phyloP scores from a whole-genome alignment of 2,888 invertebrate species.

The Chalcis sispes region DNA sequence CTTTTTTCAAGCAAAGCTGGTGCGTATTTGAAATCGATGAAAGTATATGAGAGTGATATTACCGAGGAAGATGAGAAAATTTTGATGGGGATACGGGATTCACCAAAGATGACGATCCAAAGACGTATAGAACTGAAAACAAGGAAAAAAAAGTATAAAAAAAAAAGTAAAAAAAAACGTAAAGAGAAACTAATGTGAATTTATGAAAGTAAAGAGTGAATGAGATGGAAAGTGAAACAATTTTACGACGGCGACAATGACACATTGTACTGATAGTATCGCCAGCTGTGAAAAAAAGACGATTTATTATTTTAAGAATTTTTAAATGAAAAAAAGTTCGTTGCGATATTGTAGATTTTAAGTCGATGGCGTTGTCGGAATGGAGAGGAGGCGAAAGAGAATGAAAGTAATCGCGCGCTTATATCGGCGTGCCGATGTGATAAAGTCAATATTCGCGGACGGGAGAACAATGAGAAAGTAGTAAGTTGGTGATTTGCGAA shows the following conservation, averaged over 20 bases:
- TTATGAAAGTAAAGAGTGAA: conserved; percentile 22
- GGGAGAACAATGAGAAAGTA: conserved; percentile 24
- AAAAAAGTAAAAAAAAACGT: conserved; percentile 18
- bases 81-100: conserved; percentile 53
- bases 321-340: conserved; percentile 33
- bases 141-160: conserved; percentile 43
- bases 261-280: conserved; percentile 42
- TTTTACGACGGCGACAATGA: conserved; percentile 22
- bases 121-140: conserved; percentile 60
- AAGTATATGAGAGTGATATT: conserved; percentile 37
- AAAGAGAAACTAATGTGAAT: conserved; percentile 26
- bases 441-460: conserved; percentile 55
- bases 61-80: conserved; percentile 22
- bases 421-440: conserved; percentile 51
- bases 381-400: conserved; percentile 5
- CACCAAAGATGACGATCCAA: conserved; percentile 71
- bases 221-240: conserved; percentile 14
- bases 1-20: conserved; percentile 40
- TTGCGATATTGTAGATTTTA: conserved; percentile 48
- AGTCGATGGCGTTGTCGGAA: conserved; percentile 49
- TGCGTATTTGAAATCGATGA: conserved; percentile 39
- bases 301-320: conserved; percentile 53
- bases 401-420: conserved; percentile 49
- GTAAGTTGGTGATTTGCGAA: conserved; percentile 37
- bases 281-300: conserved; percentile 51